Evolutionary conservation across 2,888 invertebrate species (phyloP).

Genomic region (Crocallis elinguaria): DNA sequence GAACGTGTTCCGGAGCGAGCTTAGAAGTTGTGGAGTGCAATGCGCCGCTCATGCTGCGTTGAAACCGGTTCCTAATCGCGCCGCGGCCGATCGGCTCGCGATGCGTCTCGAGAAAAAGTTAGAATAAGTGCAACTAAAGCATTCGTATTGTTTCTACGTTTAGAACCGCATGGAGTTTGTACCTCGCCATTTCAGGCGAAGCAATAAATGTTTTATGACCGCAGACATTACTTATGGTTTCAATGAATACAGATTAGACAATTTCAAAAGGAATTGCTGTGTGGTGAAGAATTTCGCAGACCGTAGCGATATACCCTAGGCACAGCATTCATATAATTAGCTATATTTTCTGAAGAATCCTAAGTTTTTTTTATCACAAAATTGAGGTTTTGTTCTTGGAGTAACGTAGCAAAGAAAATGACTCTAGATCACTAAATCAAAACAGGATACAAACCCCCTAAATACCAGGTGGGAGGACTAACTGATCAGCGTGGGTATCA

Average conservation of each 20-base stretch:
- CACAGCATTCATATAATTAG: too few species aligned
- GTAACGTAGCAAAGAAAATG: too few species aligned
- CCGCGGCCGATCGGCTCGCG: constrained; percentile 63
- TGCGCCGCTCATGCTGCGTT: constrained; percentile 59
- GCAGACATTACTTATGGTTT: constrained; percentile 1
- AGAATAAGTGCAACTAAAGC: constrained; percentile 64
- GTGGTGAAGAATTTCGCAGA: neutral
- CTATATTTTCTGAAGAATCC: too few species aligned
- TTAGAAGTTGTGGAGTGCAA: constrained; percentile 66
- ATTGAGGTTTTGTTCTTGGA: too few species aligned
- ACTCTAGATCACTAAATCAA: too few species aligned
- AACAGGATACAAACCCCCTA: too few species aligned
- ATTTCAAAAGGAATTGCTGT: neutral
- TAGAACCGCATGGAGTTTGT: constrained; percentile 10
- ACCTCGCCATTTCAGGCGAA: constrained; percentile 26
- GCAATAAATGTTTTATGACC: constrained; percentile 26
- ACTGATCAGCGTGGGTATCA: too few species aligned
- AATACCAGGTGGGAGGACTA: too few species aligned
- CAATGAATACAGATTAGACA: constrained; percentile 14
- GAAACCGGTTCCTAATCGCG: constrained; percentile 80
- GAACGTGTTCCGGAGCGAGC: constrained; percentile 47
- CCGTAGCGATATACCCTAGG: too few species aligned
- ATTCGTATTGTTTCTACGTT: constrained; percentile 16
- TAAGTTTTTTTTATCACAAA: too few species aligned
- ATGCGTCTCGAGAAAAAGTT: constrained; percentile 66